Conservation (phyloP, 2,797 vertebrate genomes). For the Scolopax bukidnonensis region DNA sequence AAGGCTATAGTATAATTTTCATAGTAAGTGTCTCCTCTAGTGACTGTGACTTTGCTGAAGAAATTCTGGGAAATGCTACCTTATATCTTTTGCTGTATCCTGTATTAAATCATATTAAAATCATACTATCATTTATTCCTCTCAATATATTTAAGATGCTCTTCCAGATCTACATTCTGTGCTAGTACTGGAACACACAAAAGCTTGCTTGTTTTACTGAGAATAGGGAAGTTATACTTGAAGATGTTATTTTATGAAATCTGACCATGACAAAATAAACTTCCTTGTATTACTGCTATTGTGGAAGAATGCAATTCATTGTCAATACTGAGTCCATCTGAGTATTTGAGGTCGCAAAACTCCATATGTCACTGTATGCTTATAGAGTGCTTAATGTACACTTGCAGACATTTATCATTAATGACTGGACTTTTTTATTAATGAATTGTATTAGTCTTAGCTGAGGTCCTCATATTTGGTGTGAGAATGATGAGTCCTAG, state of each 20-base stretch:
- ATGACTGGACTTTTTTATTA: neutral
- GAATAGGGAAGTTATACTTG: conserved; percentile 48
- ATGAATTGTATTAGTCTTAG: neutral
- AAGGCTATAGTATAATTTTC: neutral
- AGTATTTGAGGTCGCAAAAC: neutral
- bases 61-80: neutral
- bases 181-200: conserved; percentile 15
- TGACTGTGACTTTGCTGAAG: neutral
- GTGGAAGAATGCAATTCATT: conserved; percentile 51
- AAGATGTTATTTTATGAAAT: conserved; percentile 65
- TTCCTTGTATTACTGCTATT: conserved; percentile 58
- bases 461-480: neutral
- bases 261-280: conserved; percentile 65
- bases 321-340: conserved; percentile 9
- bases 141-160: neutral
- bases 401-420: neutral
- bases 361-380: neutral
- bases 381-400: neutral
- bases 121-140: neutral
- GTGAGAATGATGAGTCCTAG: neutral
- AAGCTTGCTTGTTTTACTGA: conserved; percentile 34
- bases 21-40: neutral
- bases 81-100: neutral
- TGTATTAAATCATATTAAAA: neutral
- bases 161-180: neutral